Base-by-base conservation (phyloP, 2,888 invertebrate genomes). In the Drosophila kambysellisi region DNA sequence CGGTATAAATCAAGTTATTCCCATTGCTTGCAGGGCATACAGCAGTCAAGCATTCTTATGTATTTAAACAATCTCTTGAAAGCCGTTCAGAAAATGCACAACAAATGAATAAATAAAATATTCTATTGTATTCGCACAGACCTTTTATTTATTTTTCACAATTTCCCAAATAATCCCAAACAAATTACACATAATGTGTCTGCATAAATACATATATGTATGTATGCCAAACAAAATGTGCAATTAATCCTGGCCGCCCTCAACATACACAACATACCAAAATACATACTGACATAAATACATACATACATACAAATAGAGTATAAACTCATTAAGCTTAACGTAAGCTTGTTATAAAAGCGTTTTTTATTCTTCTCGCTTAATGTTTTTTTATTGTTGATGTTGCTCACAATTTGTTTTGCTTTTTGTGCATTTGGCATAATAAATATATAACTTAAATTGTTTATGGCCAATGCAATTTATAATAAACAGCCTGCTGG, bases 311-410 rank as follows among this genome's bases (percentile, higher is more conserved):
- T 65, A n/a, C 72, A 63, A 61, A 76, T 69, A 20, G 64, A 35
- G 59, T 46, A 58, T 68, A 71, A 70, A 72, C 70, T 77, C 79
- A 82, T 84, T 79, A 80, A 74, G 80, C 80, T 76, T 74, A 70
- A 62, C 65, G 39, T 72, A 74, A 87, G 71, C 74, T 72, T 73
- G 87, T 80, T 86, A 81, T 78, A 65, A 74, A 78, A 80, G 33
- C 61, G 48, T 41, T 65, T 30, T 65, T 53, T 46, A 41, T 61
- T 69, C 37, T 70, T 64, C 20, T 54, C 65, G 57, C 53, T 52
- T 12, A 39, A 43, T 35, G 11, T 46, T 68, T 50, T 68, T 50
- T 0, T 37, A 11, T 11, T 11, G 39, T 39, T 39, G 17, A 8
- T 39, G 39, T 17, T 39, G 20, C 20, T 43, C 2, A 37, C 15